These are phyloP conservation scores for Orestias chungarensis DNA, from an alignment of 2,797 vertebrate species.

Conservation along the genomic window DNA sequence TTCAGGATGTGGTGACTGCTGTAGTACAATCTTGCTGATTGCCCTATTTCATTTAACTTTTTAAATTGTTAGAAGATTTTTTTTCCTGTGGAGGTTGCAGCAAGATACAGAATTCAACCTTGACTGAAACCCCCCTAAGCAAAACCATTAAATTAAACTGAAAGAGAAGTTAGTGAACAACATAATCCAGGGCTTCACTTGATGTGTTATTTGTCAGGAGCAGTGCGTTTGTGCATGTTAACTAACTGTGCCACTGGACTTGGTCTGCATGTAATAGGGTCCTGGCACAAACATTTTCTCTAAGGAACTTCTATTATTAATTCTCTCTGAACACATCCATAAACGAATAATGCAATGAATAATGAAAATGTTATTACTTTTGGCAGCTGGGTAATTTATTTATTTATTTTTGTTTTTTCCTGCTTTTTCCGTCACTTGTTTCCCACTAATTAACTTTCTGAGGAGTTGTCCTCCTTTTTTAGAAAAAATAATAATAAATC, in stretches of 20 bases:
- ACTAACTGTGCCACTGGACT: slow-evolving; percentile 79
- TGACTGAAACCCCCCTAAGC: slow-evolving; percentile 67
- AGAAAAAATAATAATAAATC: slow-evolving; percentile 63
- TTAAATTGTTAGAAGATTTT: slow-evolving; percentile 38
- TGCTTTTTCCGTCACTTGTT: slow-evolving; percentile 67
- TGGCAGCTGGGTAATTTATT: slow-evolving; percentile 81
- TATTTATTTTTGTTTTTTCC: too few relatives aligned
- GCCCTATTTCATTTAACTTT: slow-evolving; percentile 38
- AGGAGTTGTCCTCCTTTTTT: slow-evolving; percentile 81
- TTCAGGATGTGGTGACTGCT: slow-evolving; percentile 62
- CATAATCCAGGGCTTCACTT: slow-evolving; percentile 67
- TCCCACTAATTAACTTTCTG: slow-evolving; percentile 83
- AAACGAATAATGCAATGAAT: slow-evolving; percentile 86
- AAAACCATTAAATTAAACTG: slow-evolving; percentile 60
- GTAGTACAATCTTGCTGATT: slow-evolving; percentile 57
- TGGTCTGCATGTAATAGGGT: slow-evolving; percentile 74
- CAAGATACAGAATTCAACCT: slow-evolving; percentile 53
- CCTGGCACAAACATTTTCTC: slow-evolving; percentile 78
- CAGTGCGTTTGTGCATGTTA: slow-evolving; percentile 78
- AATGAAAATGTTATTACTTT: slow-evolving; percentile 83
- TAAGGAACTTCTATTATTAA: slow-evolving; percentile 82
- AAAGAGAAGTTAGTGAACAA: slow-evolving; percentile 61
- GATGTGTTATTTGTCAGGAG: slow-evolving; percentile 79
- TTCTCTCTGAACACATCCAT: slow-evolving; percentile 84
- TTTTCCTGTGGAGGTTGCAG: slow-evolving; percentile 33